These are phyloP conservation scores for Mycalesis mineus DNA, from an alignment of 2,888 invertebrate species.

Conservation along the genomic window DNA sequence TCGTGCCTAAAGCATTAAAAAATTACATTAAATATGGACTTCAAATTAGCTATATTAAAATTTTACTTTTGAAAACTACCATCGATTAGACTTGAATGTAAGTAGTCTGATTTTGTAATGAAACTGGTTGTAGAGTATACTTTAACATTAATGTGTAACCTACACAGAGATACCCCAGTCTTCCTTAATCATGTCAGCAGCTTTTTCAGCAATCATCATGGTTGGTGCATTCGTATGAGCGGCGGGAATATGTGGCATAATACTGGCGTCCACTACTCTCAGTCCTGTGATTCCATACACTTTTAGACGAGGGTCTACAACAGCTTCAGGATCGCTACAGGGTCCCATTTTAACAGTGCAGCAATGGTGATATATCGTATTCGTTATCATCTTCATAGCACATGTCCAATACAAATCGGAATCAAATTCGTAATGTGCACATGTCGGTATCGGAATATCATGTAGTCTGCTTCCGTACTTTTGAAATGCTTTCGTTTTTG, in stretches of 20 bases:
- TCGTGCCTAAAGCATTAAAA: no score
- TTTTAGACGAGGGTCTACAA: conserved; percentile 71
- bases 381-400: conserved; percentile 71
- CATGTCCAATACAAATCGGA: conserved; percentile 85
- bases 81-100: no score
- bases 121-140: not conserved
- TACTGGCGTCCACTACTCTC: conserved; percentile 77
- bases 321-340: conserved; percentile 62
- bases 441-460: conserved; percentile 74
- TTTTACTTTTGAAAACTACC: no score
- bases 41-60: no score
- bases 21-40: no score
- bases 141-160: not conserved
- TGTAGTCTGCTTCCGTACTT: conserved; percentile 74
- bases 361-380: conserved; percentile 76
- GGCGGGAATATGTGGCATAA: conserved; percentile 77
- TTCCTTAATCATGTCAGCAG: conserved; percentile 73
- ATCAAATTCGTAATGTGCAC: conserved; percentile 68
- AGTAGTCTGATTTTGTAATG: no score
- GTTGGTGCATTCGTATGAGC: conserved; percentile 79
- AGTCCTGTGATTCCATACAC: conserved; percentile 71
- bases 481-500: conserved; percentile 72
- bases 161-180: conserved; percentile 47
- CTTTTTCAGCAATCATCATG: conserved; percentile 80
- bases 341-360: conserved; percentile 78